Percentiles rank a stretch among this genome's conserved stretches.
Evolutionary conservation across 2,113 vertebrate species (phyloP).

Genomic region (Muntiacus reevesi): DNA sequence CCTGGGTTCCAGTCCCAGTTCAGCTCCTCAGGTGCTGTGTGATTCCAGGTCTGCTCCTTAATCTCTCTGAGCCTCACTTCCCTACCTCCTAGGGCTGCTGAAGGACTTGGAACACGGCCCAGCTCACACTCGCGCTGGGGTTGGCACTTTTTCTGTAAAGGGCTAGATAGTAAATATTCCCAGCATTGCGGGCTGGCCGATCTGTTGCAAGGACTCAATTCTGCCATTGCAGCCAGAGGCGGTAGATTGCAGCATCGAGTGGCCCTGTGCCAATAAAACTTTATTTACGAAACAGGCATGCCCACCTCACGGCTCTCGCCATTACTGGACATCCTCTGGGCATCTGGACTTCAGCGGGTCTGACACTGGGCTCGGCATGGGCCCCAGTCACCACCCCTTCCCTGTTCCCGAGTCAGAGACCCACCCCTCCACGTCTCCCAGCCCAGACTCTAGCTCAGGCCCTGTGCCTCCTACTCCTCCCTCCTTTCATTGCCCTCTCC

Average conservation of each 20-base stretch:
- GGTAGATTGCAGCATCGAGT: rapidly evolving
- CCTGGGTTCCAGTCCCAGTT: not conserved
- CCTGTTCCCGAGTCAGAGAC: not conserved
- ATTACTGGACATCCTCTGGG: not conserved
- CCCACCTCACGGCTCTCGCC: not conserved
- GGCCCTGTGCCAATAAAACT: not conserved
- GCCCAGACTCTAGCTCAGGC: not conserved
- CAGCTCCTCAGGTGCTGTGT: not conserved
- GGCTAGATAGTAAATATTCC: not conserved
- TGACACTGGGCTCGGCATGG: not conserved
- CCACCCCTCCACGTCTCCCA: not conserved
- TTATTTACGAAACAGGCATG: not conserved
- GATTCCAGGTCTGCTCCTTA: not conserved
- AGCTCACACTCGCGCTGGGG: not conserved
- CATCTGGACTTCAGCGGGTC: not conserved
- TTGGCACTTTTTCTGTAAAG: not conserved
- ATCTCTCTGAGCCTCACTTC: not conserved
- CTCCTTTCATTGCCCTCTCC: not conserved
- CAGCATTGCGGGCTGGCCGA: not conserved
- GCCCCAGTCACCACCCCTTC: not conserved
- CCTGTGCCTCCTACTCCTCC: not conserved
- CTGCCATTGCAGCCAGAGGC: not conserved
- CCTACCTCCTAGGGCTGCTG: not conserved
- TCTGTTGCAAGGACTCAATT: not conserved
- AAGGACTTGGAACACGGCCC: not conserved